These are phyloP conservation scores for Urechis unicinctus DNA, from an alignment of 2,888 invertebrate genomes.

Conservation along the genomic window DNA sequence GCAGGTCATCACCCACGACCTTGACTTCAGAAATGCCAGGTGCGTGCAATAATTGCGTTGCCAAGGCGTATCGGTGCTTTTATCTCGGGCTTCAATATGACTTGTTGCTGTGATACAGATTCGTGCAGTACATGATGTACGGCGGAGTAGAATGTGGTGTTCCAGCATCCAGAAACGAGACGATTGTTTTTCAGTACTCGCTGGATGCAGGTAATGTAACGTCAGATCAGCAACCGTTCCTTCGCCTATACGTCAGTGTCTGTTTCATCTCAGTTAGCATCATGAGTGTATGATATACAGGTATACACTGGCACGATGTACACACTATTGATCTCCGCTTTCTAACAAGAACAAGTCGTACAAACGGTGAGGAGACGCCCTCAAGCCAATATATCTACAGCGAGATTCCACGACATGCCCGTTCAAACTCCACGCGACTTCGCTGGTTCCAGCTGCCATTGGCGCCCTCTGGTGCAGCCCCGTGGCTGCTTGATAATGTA, in stretches of 20 bases:
- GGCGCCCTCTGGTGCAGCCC: conserved; percentile 17
- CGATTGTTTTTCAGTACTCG: conserved; percentile 44
- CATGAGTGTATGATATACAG: too few species aligned
- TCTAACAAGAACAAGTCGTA: too few species aligned
- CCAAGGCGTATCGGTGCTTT: not conserved
- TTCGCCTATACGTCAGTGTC: too few species aligned
- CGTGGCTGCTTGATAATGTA: conserved; percentile 50
- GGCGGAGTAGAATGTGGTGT: conserved; percentile 37
- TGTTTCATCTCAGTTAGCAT: too few species aligned
- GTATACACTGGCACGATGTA: too few species aligned
- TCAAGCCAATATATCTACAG: too few species aligned
- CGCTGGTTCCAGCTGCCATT: conserved; percentile 40
- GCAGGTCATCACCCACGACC: conserved; percentile 37
- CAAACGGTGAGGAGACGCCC: too few species aligned
- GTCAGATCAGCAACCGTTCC: too few species aligned
- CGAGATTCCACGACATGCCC: conserved; percentile 35
- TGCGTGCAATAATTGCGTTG: conserved; percentile 14
- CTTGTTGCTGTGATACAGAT: conserved; percentile 26
- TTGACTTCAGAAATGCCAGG: conserved; percentile 48
- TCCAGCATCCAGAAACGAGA: conserved; percentile 35
- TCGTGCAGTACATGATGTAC: conserved; percentile 42
- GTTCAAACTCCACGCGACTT: conserved; percentile 37
- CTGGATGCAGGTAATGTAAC: conserved; percentile 43
- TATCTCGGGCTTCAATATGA: not conserved
- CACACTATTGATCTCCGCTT: too few species aligned